phyloP scores from a whole-genome alignment of 2,113 vertebrate genomes.

The Neodontobutis hainanensis region DNA sequence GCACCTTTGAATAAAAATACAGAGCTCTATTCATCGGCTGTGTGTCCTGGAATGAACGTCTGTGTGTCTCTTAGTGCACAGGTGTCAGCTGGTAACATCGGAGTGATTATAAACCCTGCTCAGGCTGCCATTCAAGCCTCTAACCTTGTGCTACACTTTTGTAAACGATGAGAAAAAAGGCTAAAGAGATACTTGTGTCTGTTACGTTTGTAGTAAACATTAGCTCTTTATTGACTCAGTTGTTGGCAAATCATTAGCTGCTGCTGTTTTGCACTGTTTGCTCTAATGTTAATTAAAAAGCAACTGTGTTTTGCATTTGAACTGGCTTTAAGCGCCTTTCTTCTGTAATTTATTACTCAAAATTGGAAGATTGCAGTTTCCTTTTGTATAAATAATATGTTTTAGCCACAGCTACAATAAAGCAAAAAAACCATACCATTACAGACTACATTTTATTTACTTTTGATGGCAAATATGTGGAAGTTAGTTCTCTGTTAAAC shows the following conservation, averaged over 20 bases:
- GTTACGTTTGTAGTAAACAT: slow-evolving; percentile 25
- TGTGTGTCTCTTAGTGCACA: slow-evolving; percentile 16
- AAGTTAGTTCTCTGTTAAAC: too few relatives aligned
- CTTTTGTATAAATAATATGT: too few relatives aligned
- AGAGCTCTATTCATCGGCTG: slow-evolving; percentile 24
- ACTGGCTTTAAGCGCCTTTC: too few relatives aligned
- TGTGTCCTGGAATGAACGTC: slow-evolving; percentile 6
- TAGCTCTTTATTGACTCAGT: slow-evolving; percentile 34
- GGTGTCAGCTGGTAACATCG: slow-evolving; percentile 33
- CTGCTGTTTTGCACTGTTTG: not conserved
- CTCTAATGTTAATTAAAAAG: too few relatives aligned
- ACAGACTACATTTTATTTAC: too few relatives aligned
- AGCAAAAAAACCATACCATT: too few relatives aligned
- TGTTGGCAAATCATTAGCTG: slow-evolving; percentile 35
- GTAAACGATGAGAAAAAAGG: slow-evolving; percentile 8
- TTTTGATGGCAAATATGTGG: too few relatives aligned
- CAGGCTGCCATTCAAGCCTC: slow-evolving; percentile 23
- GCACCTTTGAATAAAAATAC: too few relatives aligned
- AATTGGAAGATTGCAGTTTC: too few relatives aligned
- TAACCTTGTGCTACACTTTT: slow-evolving; percentile 35
- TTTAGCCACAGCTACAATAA: too few relatives aligned
- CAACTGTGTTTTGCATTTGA: too few relatives aligned
- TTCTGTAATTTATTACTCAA: too few relatives aligned
- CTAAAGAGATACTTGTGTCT: slow-evolving; percentile 8
- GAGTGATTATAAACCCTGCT: slow-evolving; percentile 29